Percentiles rank a stretch among this genome's conserved stretches.
Conservation (phyloP, 2,113 vertebrate genomes). For the Cnemophilus loriae region DNA sequence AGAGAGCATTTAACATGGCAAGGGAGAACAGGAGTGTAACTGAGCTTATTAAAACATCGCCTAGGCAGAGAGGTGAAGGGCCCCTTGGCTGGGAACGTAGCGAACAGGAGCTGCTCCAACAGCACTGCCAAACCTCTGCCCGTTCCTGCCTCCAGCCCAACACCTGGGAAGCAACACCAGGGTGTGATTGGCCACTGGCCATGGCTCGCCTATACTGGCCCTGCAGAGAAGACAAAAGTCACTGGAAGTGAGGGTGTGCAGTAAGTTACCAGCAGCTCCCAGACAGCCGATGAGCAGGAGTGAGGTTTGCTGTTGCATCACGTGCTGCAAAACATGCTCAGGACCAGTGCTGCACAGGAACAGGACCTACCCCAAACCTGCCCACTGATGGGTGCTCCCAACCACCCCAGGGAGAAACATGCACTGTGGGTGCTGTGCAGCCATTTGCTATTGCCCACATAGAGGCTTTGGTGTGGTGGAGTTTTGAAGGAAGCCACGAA, state of each 20-base stretch:
- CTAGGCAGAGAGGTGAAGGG: background rate
- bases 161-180: background rate
- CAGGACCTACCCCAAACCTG: background rate
- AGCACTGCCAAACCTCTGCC: background rate
- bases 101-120: background rate
- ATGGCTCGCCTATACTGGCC: background rate
- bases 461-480: background rate
- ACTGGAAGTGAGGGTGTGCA: background rate
- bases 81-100: background rate
- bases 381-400: background rate
- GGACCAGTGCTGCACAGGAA: background rate
- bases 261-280: background rate
- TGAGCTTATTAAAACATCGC: background rate
- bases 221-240: background rate
- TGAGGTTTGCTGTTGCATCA: background rate
- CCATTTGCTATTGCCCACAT: background rate
- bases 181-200: background rate
- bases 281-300: accelerated
- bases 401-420: background rate
- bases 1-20: background rate
- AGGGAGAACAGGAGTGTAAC: background rate
- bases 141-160: background rate
- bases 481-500: background rate
- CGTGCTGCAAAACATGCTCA: background rate
- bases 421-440: background rate